A percentile compares a stretch with the other conserved stretches of the same genome.
Conservation (phyloP, 37 sponge, comb jelly and placozoan species). For the Hormiphora californensis region DNA sequence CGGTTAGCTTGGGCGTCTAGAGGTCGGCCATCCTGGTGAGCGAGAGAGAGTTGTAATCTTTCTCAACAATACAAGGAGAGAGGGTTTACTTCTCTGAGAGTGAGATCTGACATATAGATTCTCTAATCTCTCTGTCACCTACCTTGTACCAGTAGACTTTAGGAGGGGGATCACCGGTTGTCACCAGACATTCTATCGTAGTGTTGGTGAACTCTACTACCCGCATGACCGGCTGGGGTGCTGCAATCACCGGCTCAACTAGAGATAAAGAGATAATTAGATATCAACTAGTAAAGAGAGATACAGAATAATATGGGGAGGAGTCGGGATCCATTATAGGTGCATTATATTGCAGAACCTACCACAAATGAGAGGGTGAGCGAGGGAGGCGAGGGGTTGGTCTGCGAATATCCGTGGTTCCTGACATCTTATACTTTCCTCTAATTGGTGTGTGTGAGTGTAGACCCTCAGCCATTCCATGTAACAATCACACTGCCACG, state of each 20-base stretch:
- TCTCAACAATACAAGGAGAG: too few species aligned
- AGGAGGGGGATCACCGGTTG: slow-evolving; percentile 10
- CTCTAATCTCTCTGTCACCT: too few species aligned
- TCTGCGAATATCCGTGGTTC: not conserved
- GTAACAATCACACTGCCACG: slow-evolving; percentile 44
- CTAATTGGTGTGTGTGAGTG: not conserved
- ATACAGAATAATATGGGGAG: not conserved
- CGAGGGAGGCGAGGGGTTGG: not conserved
- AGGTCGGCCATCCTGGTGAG: not conserved
- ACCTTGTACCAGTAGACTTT: not conserved
- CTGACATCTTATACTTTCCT: not conserved
- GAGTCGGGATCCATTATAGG: too few species aligned
- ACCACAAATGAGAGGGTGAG: not conserved
- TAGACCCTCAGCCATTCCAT: slow-evolving; percentile 17
- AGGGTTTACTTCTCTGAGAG: too few species aligned
- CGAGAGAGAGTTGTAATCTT: too few species aligned
- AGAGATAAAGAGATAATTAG: not conserved
- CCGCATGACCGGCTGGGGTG: not conserved
- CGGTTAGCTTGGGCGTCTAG: slow-evolving; percentile 17
- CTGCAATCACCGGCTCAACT: slow-evolving; percentile 17
- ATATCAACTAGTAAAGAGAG: not conserved
- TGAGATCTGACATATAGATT: too few species aligned
- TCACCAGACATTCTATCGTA: not conserved
- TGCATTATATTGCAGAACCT: not conserved
- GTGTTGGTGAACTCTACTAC: not conserved